A percentile compares a stretch with the other conserved stretches of the same genome.
phyloP scores from a whole-genome alignment of 1,140 invertebrate species.

The Lamellibrachia luymesi region DNA sequence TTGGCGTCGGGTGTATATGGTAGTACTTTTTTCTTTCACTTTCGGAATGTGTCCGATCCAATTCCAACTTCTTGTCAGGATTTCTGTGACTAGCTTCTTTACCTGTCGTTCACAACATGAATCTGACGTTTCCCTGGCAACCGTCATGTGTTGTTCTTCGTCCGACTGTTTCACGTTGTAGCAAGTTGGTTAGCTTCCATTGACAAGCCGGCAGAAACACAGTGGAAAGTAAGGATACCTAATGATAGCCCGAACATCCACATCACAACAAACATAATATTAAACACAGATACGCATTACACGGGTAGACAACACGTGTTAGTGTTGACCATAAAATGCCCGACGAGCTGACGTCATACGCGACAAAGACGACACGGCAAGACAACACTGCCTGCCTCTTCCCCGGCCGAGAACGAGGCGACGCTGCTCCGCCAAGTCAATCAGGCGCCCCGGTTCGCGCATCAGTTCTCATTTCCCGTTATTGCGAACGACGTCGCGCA shows the following conservation, averaged over 20 bases:
- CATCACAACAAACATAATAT: background rate
- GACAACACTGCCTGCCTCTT: background rate
- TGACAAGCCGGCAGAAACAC: background rate
- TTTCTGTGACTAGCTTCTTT: too few species aligned
- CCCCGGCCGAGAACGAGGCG: background rate
- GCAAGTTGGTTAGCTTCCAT: background rate
- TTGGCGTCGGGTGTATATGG: too few species aligned
- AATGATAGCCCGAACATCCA: background rate
- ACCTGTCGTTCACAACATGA: too few species aligned
- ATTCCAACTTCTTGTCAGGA: too few species aligned
- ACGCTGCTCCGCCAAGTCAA: background rate
- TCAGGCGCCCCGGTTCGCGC: background rate
- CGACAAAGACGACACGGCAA: background rate
- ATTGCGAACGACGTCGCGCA: background rate
- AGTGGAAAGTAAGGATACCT: background rate
- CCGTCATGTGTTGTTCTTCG: background rate
- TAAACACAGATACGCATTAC: background rate
- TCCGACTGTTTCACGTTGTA: background rate
- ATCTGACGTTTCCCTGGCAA: too few species aligned
- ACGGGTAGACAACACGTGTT: background rate
- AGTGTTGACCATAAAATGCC: background rate
- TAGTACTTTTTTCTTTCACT: too few species aligned
- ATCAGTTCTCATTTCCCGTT: background rate
- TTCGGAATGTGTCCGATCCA: too few species aligned
- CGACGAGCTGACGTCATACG: background rate